Percentiles rank a stretch among this genome's conserved stretches.
These are phyloP conservation scores for Pissodes strobi DNA, from an alignment of 1,140 invertebrate genomes.

Conservation along the genomic window DNA sequence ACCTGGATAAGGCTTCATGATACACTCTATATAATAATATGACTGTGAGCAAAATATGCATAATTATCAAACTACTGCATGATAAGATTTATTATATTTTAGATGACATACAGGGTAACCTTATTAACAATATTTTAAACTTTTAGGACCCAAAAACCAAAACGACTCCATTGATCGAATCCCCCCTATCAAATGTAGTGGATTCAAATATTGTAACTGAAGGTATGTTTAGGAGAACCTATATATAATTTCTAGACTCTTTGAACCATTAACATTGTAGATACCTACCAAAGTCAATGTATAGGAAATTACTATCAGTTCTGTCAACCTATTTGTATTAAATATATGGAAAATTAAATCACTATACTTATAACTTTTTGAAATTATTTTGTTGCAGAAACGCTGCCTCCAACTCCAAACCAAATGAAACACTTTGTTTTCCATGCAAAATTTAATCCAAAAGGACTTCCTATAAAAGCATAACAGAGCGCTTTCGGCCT, in stretches of 20 bases:
- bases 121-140: neutral
- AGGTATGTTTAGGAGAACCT: neutral
- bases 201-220: neutral
- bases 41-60: too few relatives aligned
- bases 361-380: too few relatives aligned
- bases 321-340: neutral
- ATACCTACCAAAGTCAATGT: neutral
- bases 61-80: too few relatives aligned
- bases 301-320: neutral
- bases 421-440: too few relatives aligned
- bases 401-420: neutral
- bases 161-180: neutral
- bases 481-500: too few relatives aligned
- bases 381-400: neutral
- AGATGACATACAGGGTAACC: neutral
- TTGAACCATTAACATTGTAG: neutral
- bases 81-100: neutral
- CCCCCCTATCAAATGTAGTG: neutral
- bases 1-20: slow-evolving; percentile 8
- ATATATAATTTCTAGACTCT: too few relatives aligned
- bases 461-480: too few relatives aligned
- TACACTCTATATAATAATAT: too few relatives aligned
- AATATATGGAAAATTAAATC: neutral
- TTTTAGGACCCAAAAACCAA: neutral
- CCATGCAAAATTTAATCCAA: too few relatives aligned